Conservation (phyloP, 2,797 vertebrate species). For the Cynodonichthys magdalenae region DNA sequence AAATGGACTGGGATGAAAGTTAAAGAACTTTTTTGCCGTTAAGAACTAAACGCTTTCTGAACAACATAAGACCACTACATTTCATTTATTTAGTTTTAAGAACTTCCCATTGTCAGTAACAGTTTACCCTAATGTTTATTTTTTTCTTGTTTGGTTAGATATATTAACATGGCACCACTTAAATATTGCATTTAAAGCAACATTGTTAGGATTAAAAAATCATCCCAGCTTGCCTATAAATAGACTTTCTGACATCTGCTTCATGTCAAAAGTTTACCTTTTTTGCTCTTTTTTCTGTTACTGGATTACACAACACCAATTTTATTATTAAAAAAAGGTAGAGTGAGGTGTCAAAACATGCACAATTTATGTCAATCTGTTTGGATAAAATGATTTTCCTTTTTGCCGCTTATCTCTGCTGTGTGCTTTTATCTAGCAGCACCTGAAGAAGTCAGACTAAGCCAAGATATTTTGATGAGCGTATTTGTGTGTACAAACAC, state of each 20-base stretch:
- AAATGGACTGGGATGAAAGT: not conserved
- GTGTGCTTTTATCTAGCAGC: not conserved
- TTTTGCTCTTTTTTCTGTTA: not conserved
- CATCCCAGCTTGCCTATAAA: not conserved
- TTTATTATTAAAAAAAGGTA: not conserved
- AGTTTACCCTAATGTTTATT: not conserved
- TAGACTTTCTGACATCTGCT: not conserved
- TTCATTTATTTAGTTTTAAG: too few species aligned
- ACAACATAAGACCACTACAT: too few species aligned
- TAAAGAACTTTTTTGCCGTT: constrained; percentile 5
- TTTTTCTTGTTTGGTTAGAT: not conserved
- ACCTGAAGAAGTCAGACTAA: not conserved
- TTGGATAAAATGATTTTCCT: not conserved
- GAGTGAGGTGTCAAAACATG: not conserved
- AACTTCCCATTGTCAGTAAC: too few species aligned
- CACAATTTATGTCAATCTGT: not conserved
- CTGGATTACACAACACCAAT: not conserved
- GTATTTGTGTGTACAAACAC: constrained; percentile 12
- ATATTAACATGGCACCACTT: not conserved
- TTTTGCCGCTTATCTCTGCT: not conserved
- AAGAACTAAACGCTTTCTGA: constrained; percentile 12
- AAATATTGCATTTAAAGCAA: not conserved
- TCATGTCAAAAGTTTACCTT: too few species aligned
- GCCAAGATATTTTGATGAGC: constrained; percentile 13
- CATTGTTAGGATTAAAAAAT: not conserved